A percentile compares a stretch with the other conserved stretches of the same genome.
Conservation (phyloP, 2,888 invertebrate genomes). For the Aplocera efformata region DNA sequence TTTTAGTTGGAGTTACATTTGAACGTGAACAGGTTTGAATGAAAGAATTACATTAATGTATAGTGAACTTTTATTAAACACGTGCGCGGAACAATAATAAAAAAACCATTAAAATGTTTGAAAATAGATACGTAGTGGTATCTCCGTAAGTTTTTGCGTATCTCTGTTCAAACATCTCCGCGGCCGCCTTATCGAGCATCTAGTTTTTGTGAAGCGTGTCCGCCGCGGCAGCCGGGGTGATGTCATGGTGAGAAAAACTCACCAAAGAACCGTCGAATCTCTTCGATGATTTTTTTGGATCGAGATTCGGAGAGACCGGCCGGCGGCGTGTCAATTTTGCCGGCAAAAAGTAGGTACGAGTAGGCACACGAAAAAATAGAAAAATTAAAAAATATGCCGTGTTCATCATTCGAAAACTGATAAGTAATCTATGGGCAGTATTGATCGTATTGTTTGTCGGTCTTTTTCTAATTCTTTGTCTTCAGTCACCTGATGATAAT, state of each 20-base stretch:
- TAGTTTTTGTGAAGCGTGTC: background rate
- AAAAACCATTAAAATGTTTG: conserved; percentile 1
- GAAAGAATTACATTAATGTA: no score
- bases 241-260: conserved; percentile 27
- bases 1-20: no score
- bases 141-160: conserved; percentile 3
- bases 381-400: no score
- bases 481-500: no score
- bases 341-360: background rate
- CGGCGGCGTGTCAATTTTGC: background rate
- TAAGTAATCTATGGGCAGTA: no score
- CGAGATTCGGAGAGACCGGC: conserved; percentile 18
- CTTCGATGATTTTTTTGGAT: conserved; percentile 28
- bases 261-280: conserved; percentile 26
- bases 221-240: conserved; percentile 2
- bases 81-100: no score
- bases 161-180: conserved; percentile 3
- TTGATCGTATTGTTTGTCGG: no score
- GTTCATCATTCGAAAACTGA: no score
- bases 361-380: no score
- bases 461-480: no score
- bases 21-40: no score
- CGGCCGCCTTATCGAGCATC: conserved; percentile 2
- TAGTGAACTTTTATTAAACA: no score
- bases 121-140: background rate